A percentile compares a stretch with the other conserved stretches of the same genome.
These are phyloP conservation scores for Drosophila athabasca DNA, from an alignment of 1,140 invertebrate genomes.

Conservation along the genomic window DNA sequence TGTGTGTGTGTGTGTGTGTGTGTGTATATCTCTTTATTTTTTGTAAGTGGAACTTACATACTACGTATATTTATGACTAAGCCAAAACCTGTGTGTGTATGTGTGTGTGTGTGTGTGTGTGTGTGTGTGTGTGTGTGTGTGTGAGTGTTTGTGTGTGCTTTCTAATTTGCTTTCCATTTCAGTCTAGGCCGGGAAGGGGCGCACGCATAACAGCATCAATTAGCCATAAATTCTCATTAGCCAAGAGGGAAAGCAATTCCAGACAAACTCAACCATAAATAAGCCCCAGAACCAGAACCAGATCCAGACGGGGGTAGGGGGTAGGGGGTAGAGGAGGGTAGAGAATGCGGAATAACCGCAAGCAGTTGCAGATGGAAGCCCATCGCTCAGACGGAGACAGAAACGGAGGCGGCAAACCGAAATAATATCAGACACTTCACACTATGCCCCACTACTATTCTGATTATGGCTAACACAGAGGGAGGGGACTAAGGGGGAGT, in stretches of 20 bases:
- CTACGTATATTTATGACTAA: too few species aligned
- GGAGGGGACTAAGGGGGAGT: background rate
- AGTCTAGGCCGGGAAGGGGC: constrained; percentile 5
- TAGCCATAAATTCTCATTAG: constrained; percentile 73
- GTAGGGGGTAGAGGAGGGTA: too few species aligned
- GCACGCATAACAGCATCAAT: constrained; percentile 56
- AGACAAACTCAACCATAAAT: constrained; percentile 46
- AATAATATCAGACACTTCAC: constrained; percentile 40
- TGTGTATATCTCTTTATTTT: too few species aligned
- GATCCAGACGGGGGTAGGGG: background rate
- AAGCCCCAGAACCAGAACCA: constrained; percentile 9
- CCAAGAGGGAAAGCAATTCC: constrained; percentile 27
- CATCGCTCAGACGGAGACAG: constrained; percentile 28
- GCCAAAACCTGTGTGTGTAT: too few species aligned
- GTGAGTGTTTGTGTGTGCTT: too few species aligned
- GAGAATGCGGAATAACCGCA: too few species aligned
- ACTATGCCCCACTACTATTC: constrained; percentile 29
- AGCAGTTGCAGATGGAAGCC: constrained; percentile 28
- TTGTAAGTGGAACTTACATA: too few species aligned
- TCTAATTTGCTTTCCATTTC: constrained; percentile 32
- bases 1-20: too few species aligned
- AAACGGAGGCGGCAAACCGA: constrained; percentile 34
- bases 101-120: too few species aligned
- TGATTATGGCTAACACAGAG: constrained; percentile 5
- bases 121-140: too few species aligned